Base-by-base conservation (phyloP, 2,797 vertebrate species). In the Microctenopoma stevenorrisi region DNA sequence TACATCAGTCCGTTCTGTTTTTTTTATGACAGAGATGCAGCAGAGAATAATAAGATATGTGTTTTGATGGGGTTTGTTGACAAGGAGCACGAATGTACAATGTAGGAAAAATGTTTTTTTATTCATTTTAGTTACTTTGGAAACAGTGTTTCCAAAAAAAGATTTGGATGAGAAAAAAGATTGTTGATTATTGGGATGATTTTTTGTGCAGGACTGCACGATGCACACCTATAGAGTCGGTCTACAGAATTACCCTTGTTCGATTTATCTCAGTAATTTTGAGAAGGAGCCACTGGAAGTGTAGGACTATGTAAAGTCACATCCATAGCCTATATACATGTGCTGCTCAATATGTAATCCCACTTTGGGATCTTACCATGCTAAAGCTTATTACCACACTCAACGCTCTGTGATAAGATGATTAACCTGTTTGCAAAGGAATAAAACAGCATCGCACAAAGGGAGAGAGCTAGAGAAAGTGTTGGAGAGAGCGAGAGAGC, bases 271-370 rank as follows among this genome's bases (percentile, higher is more conserved):
- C 50, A 55, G 47, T 76, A 86, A 49, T 94, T 83, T 95, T 93
- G 55, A 96, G 49, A 76, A 35, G 47, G 95, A 96, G 49, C 92
- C 92, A 0, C 40, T 80, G 49, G 38, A 76, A 81, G 48, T 49
- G 14, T 56, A 38, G 25, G 49, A 58, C 73, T 72, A 46, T 72
- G 61, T 70, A 74, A 70, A 83, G 50, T 77, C 53, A 68, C 51
- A 52, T 59, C 51, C 42, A 38, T 35, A 18, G 55, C 60, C 48
- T 74, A 72, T 60, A 62, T 63, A 76, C 40, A 66, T 60, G 67
- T 56, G 25, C 49, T 51, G 28, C 76, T 80, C 72, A 63, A 65
- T 70, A 57, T 82, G 62, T 85, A 86, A 89, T 84, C 76, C 78
- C 37, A 70, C 81, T 78, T 73, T 48, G 51, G 55, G 44, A 79